Percentiles rank a stretch among this genome's conserved stretches.
These are phyloP conservation scores for Anabas testudineus DNA, from an alignment of 2,797 vertebrate species.

Conservation along the genomic window DNA sequence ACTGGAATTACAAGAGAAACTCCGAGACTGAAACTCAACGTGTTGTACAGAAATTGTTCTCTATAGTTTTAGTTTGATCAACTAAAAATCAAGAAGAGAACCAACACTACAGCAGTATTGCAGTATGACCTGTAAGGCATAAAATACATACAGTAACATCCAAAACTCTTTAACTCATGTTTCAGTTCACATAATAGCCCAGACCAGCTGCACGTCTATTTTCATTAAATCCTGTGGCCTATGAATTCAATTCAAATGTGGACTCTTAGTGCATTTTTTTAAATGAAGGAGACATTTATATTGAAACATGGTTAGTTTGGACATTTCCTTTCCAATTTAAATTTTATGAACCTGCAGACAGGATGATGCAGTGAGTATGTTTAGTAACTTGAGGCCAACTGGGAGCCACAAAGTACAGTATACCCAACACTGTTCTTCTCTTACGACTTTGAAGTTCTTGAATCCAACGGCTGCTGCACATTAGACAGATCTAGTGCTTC, in stretches of 20 bases:
- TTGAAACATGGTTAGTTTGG: background rate
- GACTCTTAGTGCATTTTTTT: background rate
- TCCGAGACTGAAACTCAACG: constrained; percentile 11
- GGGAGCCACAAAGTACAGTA: constrained; percentile 21
- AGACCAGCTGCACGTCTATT: background rate
- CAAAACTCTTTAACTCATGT: background rate
- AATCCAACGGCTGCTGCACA: constrained; percentile 42
- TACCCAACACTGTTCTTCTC: constrained; percentile 19
- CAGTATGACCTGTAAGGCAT: background rate
- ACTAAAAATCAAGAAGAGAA: constrained; percentile 10
- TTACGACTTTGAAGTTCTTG: constrained; percentile 49
- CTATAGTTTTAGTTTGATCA: constrained; percentile 28
- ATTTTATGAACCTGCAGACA: background rate
- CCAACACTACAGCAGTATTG: background rate
- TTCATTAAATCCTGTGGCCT: background rate
- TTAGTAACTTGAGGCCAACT: constrained; percentile 4
- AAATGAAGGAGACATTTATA: too few species aligned
- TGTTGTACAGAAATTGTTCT: constrained; percentile 9
- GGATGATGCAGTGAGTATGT: constrained; percentile 3
- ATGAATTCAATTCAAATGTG: background rate
- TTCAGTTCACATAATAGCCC: background rate
- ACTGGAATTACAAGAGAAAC: constrained; percentile 31
- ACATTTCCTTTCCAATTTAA: background rate
- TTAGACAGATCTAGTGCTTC: constrained; percentile 29
- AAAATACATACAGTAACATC: background rate